phyloP scores from a whole-genome alignment of 2,113 vertebrate genomes.

The Campylomormyrus tamandua region DNA sequence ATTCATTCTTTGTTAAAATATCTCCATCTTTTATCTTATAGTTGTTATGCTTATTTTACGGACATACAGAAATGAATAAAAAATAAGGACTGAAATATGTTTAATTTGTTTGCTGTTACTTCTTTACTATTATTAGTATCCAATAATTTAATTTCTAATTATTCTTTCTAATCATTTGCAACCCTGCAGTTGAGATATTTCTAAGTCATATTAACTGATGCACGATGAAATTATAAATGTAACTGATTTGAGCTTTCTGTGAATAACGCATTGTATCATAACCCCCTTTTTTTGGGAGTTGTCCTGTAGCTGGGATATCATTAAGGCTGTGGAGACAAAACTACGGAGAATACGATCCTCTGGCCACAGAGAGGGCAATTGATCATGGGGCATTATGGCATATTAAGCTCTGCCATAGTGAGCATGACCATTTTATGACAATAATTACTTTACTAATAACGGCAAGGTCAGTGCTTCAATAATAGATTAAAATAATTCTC shows the following conservation, averaged over 20 bases:
- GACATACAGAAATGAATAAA: background rate
- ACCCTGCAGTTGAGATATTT: background rate
- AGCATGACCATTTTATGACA: background rate
- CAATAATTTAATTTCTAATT: background rate
- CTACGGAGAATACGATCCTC: background rate
- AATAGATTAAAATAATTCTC: background rate
- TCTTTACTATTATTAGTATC: background rate
- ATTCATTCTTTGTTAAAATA: background rate
- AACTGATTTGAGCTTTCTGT: background rate
- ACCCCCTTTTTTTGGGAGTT: background rate
- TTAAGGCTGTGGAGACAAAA: background rate
- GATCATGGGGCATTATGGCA: background rate
- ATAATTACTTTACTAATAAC: background rate
- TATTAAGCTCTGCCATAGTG: background rate
- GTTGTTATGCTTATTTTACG: background rate
- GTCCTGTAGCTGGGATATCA: background rate
- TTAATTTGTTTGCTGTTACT: background rate
- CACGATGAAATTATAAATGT: background rate
- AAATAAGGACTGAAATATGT: background rate
- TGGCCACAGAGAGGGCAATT: background rate
- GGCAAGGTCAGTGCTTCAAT: background rate
- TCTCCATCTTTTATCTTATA: background rate
- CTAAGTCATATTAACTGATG: background rate
- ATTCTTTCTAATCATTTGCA: background rate
- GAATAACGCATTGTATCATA: background rate